Evolutionary conservation across 2,797 vertebrate species (phyloP).

Genomic region (Hydrophis major): DNA sequence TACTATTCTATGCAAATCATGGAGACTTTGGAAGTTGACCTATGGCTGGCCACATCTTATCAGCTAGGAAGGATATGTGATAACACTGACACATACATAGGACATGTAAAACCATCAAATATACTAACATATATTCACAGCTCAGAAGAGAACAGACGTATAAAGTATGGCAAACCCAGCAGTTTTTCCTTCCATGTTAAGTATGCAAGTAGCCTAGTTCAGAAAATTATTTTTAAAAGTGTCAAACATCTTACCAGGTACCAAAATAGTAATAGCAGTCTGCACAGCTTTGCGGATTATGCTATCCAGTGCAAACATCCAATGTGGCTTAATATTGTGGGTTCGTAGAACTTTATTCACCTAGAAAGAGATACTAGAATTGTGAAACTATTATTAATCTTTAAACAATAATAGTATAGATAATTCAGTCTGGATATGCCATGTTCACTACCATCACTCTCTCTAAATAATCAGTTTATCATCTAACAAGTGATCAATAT

Average conservation of each 20-base stretch:
- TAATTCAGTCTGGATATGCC: background rate
- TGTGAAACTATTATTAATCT: conserved; percentile 19
- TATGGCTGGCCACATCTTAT: background rate
- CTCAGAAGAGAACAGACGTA: background rate
- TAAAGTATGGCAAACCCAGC: background rate
- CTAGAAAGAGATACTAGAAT: conserved; percentile 68
- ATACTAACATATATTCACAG: background rate
- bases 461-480: background rate
- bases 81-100: background rate
- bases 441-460: background rate
- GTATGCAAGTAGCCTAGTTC: background rate
- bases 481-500: background rate
- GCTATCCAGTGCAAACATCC: conserved; percentile 99
- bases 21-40: background rate
- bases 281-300: conserved; percentile 98
- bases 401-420: background rate
- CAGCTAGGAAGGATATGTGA: background rate
- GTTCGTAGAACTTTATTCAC: conserved; percentile 97
- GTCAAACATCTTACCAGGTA: conserved; percentile 83
- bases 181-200: background rate
- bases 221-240: background rate
- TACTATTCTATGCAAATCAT: background rate
- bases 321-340: conserved; percentile 99
- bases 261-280: conserved; percentile 95
- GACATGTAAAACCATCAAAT: background rate